phyloP scores from a whole-genome alignment of 2,888 invertebrate species.

The Andricus quercusramuli region DNA sequence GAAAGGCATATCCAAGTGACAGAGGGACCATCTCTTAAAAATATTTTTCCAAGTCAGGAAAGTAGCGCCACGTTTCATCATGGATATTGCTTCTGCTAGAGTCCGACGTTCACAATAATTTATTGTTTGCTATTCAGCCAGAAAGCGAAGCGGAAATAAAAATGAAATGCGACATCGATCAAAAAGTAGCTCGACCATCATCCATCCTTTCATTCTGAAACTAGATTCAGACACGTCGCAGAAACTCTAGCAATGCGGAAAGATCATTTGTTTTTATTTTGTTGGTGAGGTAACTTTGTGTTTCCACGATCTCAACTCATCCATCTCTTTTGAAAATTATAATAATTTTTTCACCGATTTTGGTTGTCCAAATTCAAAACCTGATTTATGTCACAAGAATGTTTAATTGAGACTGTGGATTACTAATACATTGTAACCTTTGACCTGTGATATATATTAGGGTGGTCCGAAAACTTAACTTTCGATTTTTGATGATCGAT shows the following conservation, averaged over 20 bases:
- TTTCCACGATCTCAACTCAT: no score
- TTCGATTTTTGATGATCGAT: no score
- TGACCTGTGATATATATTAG: no score
- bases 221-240: constrained; percentile 23
- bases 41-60: constrained; percentile 36
- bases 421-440: no score
- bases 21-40: constrained; percentile 20
- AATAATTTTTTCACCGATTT: no score
- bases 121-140: constrained; percentile 29
- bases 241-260: constrained; percentile 22
- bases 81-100: constrained; percentile 34
- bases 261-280: constrained; percentile 11
- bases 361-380: no score
- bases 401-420: no score
- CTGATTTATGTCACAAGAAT: no score
- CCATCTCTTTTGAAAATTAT: no score
- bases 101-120: constrained; percentile 31
- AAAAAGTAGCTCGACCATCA: constrained; percentile 31
- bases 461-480: no score
- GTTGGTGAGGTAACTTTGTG: not conserved
- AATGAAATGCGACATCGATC: constrained; percentile 40
- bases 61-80: constrained; percentile 40
- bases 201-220: constrained; percentile 27
- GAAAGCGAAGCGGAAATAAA: constrained; percentile 22
- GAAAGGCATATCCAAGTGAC: constrained; percentile 26